Conservation (phyloP, 2,888 invertebrate species). For the Aporophyla nigra region DNA sequence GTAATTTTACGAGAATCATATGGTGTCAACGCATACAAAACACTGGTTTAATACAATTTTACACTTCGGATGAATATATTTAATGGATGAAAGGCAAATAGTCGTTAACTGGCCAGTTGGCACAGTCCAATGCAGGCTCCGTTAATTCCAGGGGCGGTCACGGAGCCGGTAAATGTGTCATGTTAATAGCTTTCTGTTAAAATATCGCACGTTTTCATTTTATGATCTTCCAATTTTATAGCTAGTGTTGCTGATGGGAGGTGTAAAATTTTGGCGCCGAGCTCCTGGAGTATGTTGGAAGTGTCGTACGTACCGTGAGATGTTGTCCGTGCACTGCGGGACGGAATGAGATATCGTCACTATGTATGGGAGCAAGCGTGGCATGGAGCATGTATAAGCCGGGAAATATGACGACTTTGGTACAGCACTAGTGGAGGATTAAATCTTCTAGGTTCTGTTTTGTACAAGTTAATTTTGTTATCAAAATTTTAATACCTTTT, state of each 20-base stretch:
- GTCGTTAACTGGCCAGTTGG: conserved; percentile 80
- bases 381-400: conserved; percentile 12
- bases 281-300: conserved; percentile 31
- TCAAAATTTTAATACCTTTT: not conserved
- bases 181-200: conserved; percentile 81
- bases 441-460: conserved; percentile 3
- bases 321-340: conserved; percentile 19
- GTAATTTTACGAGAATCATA: conserved; percentile 16
- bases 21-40: conserved; percentile 42
- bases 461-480: conserved; percentile 8
- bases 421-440: conserved; percentile 3
- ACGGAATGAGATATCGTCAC: conserved; percentile 40
- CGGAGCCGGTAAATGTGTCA: conserved; percentile 82
- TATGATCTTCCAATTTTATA: conserved; percentile 82
- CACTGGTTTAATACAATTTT: conserved; percentile 61
- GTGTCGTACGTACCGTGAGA: not conserved
- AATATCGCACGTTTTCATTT: conserved; percentile 81
- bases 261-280: conserved; percentile 47
- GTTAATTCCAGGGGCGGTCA: conserved; percentile 78
- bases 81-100: conserved; percentile 77
- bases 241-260: conserved; percentile 67
- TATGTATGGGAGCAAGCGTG: conserved; percentile 6
- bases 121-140: conserved; percentile 76
- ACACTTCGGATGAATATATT: conserved; percentile 69
- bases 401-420: conserved; percentile 34